These are phyloP conservation scores for Alentia gelatinosa DNA, from an alignment of 2,888 invertebrate species.

Conservation along the genomic window DNA sequence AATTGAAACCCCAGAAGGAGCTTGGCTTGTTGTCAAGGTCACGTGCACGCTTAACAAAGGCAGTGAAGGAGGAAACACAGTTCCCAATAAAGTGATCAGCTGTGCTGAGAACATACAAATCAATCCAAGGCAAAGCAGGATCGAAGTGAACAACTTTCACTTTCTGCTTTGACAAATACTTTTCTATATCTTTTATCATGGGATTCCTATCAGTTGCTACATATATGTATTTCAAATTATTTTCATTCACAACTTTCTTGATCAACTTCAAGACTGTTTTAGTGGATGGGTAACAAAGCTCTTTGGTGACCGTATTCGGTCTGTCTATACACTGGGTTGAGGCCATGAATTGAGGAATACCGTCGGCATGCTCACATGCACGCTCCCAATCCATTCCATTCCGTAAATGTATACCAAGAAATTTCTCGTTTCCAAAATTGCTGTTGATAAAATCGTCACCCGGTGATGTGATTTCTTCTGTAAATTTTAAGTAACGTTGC, in stretches of 20 bases:
- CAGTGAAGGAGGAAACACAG: constrained; percentile 79
- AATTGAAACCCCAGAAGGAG: constrained; percentile 71
- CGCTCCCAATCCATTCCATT: constrained; percentile 95
- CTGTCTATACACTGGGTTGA: constrained; percentile 77
- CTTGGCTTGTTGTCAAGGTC: constrained; percentile 69
- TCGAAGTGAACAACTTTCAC: constrained; percentile 74
- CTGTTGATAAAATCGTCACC: constrained; percentile 71
- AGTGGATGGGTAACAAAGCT: constrained; percentile 75
- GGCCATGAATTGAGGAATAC: constrained; percentile 73
- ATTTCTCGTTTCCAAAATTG: constrained; percentile 80
- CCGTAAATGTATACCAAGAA: constrained; percentile 94
- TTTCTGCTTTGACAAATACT: constrained; percentile 67
- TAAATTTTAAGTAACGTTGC: constrained; percentile 76
- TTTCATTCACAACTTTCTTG: constrained; percentile 70
- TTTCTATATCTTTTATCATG: constrained; percentile 71
- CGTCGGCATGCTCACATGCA: constrained; percentile 72
- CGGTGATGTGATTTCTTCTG: constrained; percentile 71
- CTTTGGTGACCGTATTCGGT: constrained; percentile 66
- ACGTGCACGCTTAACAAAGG: constrained; percentile 76
- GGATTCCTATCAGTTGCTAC: constrained; percentile 79
- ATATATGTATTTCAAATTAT: constrained; percentile 72
- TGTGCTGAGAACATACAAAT: constrained; percentile 75
- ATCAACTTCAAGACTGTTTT: constrained; percentile 73
- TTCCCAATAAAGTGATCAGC: constrained; percentile 79
- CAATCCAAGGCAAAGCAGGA: constrained; percentile 78